Percentiles rank a stretch among this genome's conserved stretches.
Conservation (phyloP, 2,797 vertebrate genomes). For the Hypotaenidia philippensis region DNA sequence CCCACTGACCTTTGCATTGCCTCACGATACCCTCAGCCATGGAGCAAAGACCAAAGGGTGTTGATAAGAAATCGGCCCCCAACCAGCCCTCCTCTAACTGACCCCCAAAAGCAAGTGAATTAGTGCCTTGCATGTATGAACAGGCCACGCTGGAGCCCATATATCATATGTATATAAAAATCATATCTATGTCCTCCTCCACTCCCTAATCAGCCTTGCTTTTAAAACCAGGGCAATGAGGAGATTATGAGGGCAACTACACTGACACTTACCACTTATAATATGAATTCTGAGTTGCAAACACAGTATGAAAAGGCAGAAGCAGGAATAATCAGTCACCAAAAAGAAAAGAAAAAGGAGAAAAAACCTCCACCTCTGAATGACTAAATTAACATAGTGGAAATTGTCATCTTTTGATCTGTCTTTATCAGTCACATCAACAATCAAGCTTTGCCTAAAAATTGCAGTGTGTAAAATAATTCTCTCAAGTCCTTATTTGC, state of each 20-base stretch:
- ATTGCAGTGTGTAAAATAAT: not conserved
- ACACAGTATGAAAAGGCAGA: not conserved
- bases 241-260: not conserved
- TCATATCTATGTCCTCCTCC: not conserved
- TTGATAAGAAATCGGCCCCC: not conserved
- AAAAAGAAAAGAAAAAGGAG: too few relatives aligned
- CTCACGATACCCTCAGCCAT: accelerated
- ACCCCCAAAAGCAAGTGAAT: accelerated
- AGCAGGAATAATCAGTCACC: not conserved
- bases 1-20: not conserved
- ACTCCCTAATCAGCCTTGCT: not conserved
- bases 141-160: not conserved
- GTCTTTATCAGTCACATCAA: not conserved
- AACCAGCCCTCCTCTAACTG: not conserved
- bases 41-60: not conserved
- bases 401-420: not conserved
- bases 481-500: not conserved
- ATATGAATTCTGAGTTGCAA: not conserved
- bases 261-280: not conserved
- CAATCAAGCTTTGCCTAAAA: not conserved
- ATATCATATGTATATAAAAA: not conserved
- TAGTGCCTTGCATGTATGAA: not conserved
- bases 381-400: not conserved
- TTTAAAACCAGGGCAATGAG: not conserved
- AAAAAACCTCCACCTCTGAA: not conserved